Evolutionary conservation across 1,140 invertebrate species (phyloP), one percentile per base, ranked within the genome.

Genomic region (Cecropterus lyciades): DNA sequence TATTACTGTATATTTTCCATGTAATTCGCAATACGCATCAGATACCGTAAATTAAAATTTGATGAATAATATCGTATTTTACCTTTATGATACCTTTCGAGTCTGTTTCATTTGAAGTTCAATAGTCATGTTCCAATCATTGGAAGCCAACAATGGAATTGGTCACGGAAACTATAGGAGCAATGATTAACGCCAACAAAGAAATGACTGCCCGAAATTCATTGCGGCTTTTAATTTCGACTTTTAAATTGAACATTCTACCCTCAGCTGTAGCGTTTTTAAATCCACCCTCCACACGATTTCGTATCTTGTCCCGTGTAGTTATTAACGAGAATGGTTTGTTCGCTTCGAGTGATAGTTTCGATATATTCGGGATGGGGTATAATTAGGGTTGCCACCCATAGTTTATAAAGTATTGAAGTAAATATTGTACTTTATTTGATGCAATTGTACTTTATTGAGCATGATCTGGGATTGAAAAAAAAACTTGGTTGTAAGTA

Each of bases 111-210:
- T 62, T 63, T 63, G 48, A 63, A 63, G 53, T 57, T 57, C 40
- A 57, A 57, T 57, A 57, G 40, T 57, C 37, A 57, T 24, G 60
- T 63, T 63, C 57, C 60, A 63, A 63, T 63, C 48, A 63, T 27
- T 52, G 48, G 20, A 16, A 52, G 24, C 60, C 33, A 63, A 63
- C 60, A 63, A 63, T 63, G 60, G 59, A 63, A 51, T 51, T 63
- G 60, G 60, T 63, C 60, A 63, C 48, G 60, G 60, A 51, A 51
- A 63, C 60, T 63, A 51, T 63, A 51, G 49, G 48, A 40, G 60
- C 60, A 63, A 63, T 63, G 60, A 63, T 63, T 63, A 63, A 63
- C 60, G 60, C 60, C 60, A 63, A 63, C 60, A 63, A 63, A 63
- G 60, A 46, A 51, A 16, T 37, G 48, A 63, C 60, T 63, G 60